Conservation (phyloP, 2,797 vertebrate genomes). For the Molossus alvarezi region DNA sequence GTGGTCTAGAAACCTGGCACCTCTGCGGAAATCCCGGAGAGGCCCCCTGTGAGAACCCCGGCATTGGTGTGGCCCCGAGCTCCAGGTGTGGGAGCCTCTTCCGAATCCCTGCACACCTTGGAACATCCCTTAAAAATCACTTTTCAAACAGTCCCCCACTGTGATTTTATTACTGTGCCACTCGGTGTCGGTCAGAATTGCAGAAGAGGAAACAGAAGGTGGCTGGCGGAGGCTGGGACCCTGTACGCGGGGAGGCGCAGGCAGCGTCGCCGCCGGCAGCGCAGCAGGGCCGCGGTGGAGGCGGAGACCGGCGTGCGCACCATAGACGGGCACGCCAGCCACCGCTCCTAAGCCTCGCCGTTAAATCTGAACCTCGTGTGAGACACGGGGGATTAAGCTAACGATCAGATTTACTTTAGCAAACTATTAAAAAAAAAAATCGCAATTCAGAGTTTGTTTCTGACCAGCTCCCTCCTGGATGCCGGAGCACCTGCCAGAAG, state of each 20-base stretch:
- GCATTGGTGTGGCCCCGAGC: neutral
- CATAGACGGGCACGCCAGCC: neutral
- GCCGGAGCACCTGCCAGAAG: conserved; percentile 89
- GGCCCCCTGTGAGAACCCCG: neutral
- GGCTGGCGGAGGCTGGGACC: neutral
- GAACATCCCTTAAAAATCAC: neutral
- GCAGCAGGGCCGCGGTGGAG: neutral
- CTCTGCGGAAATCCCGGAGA: neutral
- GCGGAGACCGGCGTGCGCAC: neutral
- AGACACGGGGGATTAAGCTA: conserved; percentile 54
- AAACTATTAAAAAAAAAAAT: conserved; percentile 2
- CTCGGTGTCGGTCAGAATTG: neutral
- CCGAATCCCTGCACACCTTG: neutral
- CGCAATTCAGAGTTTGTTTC: conserved; percentile 80
- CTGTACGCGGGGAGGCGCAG: neutral
- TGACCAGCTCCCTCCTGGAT: conserved; percentile 85
- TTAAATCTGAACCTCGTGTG: conserved; percentile 72
- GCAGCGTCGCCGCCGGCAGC: neutral
- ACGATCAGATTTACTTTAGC: conserved; percentile 76
- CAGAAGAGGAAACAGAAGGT: neutral
- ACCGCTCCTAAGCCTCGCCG: conserved; percentile 38
- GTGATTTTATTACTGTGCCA: neutral
- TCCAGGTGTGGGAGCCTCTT: neutral
- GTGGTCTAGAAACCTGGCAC: neutral
- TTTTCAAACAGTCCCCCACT: neutral